These are phyloP conservation scores for Podarcis raffonei DNA, from an alignment of 2,113 vertebrate genomes.

Conservation along the genomic window DNA sequence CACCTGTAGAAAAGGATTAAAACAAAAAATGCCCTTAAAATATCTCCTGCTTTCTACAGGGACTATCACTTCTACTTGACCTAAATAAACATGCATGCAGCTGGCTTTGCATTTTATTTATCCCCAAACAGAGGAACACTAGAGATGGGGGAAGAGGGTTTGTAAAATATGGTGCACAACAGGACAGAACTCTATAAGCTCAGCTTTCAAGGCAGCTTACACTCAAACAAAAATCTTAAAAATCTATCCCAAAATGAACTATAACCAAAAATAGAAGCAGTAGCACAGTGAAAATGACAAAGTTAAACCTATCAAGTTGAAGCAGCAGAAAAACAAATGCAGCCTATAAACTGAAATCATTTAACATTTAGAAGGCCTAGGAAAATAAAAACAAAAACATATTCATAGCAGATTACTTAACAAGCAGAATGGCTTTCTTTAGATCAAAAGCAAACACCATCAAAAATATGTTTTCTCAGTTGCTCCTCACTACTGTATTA, in stretches of 20 bases:
- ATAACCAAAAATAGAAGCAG: neutral
- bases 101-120: neutral
- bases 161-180: too few relatives aligned
- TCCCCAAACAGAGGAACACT: neutral
- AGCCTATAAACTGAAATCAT: neutral
- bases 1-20: slow-evolving; percentile 75
- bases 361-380: neutral
- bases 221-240: neutral
- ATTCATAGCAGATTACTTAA: neutral
- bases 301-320: neutral
- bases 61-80: neutral
- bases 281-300: neutral
- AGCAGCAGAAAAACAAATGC: neutral
- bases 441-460: slow-evolving; percentile 5
- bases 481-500: neutral
- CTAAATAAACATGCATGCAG: slow-evolving; percentile 17
- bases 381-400: neutral
- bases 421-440: neutral
- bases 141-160: neutral
- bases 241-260: neutral
- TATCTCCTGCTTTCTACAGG: neutral
- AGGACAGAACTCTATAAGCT: neutral
- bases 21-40: neutral
- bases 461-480: neutral
- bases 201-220: neutral